phyloP scores from a whole-genome alignment of 2,797 vertebrate genomes.

The Microctenopoma lineatum region DNA sequence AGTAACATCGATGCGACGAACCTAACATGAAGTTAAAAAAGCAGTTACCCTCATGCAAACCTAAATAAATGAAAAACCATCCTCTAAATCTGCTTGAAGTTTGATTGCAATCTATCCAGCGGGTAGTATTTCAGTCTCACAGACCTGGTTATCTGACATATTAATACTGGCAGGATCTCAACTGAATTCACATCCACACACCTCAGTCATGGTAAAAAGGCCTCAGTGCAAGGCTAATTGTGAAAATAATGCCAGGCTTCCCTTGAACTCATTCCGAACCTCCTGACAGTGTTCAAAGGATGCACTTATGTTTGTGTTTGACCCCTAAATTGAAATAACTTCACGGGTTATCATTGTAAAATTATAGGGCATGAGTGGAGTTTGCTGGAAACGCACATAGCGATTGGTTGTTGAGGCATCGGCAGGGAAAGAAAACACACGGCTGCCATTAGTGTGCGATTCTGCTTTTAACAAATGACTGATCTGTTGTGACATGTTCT shows the following conservation, averaged over 20 bases:
- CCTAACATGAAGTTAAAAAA: too few relatives aligned
- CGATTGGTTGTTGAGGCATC: slow-evolving; percentile 43
- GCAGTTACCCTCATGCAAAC: too few relatives aligned
- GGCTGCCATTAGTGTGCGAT: slow-evolving; percentile 67
- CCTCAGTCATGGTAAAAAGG: slow-evolving; percentile 27
- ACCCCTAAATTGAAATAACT: slow-evolving; percentile 63
- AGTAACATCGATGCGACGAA: too few relatives aligned
- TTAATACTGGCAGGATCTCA: neutral
- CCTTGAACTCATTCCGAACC: slow-evolving; percentile 75
- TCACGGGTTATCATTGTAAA: slow-evolving; percentile 56
- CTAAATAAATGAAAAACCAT: too few relatives aligned
- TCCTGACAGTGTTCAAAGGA: slow-evolving; percentile 40
- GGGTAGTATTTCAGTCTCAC: neutral
- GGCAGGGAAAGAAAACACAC: slow-evolving; percentile 52
- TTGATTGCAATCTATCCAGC: neutral
- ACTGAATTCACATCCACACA: slow-evolving; percentile 19
- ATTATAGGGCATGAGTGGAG: slow-evolving; percentile 60
- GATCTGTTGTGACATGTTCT: slow-evolving; percentile 71
- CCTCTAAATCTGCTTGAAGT: neutral
- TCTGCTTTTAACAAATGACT: slow-evolving; percentile 53
- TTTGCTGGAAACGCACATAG: slow-evolving; percentile 46
- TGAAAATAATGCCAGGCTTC: slow-evolving; percentile 61
- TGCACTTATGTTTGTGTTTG: slow-evolving; percentile 55
- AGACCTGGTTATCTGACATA: neutral
- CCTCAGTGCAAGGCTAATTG: slow-evolving; percentile 54